Base-by-base conservation (phyloP, 2,797 vertebrate species). In the Sebastes cheni region DNA sequence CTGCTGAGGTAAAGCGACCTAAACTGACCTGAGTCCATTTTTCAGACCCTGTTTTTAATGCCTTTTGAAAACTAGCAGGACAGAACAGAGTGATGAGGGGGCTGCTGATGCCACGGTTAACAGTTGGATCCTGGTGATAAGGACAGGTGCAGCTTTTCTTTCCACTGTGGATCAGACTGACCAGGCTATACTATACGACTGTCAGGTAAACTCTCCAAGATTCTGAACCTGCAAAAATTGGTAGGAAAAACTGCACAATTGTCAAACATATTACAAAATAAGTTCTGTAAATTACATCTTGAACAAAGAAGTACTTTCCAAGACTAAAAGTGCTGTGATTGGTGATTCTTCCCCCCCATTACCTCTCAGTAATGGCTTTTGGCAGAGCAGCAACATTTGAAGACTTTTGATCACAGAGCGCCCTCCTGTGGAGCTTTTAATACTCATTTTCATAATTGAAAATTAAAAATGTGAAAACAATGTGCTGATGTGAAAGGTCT, bases 91-190 rank as follows among this genome's bases (percentile, higher is more conserved):
- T 39, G 36, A 0, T 39, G 36, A 39, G 36, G 1, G 36, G 1
- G 36, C 36, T 2, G 36, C 13, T 14, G 36, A 12, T 36, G 34
- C 34, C 0, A 36, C 10, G 34, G 34, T 36, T 36, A 36, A 36
- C 10, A 36, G 34, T 36, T 10, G 0, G 34, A 36, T 36, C 10
- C 4, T 36, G 34, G 34, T 36, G 34, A 36, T 36, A 12, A 36
- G 10, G 34, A 36, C 34, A 12, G 34, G 39, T 60, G 71, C 58
- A 69, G 8, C 1, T 12, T 62, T 56, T 46, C 14, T 77, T 67
- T 72, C 80, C 86, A 62, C 55, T 16, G 36, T 25, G 60, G 22
- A 34, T 12, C 62, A 22, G 25, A 56, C 20, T 67, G 42, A 30
- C 25, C 30, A 6, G 0, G 58, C 72, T 77, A 2, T 5, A 29